Base-by-base conservation (phyloP, 2,888 invertebrate genomes). In the Temnothorax rugatulus region DNA sequence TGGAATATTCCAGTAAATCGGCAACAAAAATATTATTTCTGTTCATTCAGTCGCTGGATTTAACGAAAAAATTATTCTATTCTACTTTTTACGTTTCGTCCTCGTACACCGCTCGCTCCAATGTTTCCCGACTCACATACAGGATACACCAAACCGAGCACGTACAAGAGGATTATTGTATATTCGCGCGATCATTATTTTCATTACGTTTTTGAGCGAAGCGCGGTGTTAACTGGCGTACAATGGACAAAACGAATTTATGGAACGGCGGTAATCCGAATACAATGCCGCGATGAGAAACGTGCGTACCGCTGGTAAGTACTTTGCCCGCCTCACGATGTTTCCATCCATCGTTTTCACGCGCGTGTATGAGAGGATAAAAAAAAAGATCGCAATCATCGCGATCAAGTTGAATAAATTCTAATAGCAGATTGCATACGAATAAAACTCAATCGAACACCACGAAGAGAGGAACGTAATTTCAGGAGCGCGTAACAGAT, bases 231-330 rank as follows among this genome's bases (percentile, higher is more conserved):
- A 71, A 79, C 79, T 34, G 71, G 25, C 47, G 34, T 59, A 59
- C 79, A 61, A 71, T 81, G 44, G 34, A 47, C 71, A 59, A 71
- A 81, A 81, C 59, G 73, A 81, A 81, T 71, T 81, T 71, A 81
- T 47, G 59, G 44, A 71, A 81, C 71, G 73, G 0, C 47, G 73
- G 25, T 81, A 81, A 81, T 81, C 47, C 73, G 59, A 81, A 34
- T 81, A 81, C 79, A 81, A 81, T 81, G 25, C 25, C 9, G 18
- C 79, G 47, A 81, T 81, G 79, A 81, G 79, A 71, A 50, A 81
- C 47, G 57, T 29, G 79, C 71, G 21, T 57, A 34, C 34, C 54
- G 44, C 57, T 71, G 29, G 21, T 77, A 77, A 69, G 69, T 69
- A 54, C 34, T 13, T 47, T 29, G 15, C 15, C 41, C 41, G 21